phyloP scores from a whole-genome alignment of 2,888 invertebrate species.

The Craniophora ligustri region DNA sequence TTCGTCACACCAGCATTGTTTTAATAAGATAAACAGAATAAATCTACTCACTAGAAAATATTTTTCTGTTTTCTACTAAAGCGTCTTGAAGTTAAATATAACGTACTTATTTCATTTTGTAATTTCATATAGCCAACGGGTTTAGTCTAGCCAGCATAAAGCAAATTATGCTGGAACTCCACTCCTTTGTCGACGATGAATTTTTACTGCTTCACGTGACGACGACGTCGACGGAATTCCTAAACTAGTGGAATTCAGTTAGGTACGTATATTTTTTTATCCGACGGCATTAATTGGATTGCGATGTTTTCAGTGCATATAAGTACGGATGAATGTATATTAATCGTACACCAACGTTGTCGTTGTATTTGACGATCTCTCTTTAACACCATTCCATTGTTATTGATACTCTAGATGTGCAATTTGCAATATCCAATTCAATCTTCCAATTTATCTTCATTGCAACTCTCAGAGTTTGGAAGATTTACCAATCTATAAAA shows the following conservation, averaged over 20 bases:
- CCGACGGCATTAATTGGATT: constrained; percentile 37
- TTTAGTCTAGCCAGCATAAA: constrained; percentile 45
- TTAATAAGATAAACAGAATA: background rate
- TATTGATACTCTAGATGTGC: constrained; percentile 3
- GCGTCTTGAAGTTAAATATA: constrained; percentile 21
- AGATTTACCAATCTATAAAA: background rate
- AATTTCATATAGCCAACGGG: constrained; percentile 35
- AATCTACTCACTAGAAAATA: background rate
- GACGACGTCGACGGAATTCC: constrained; percentile 37
- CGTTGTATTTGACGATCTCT: constrained; percentile 17
- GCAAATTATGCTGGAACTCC: constrained; percentile 43
- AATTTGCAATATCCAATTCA: background rate
- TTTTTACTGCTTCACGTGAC: constrained; percentile 46
- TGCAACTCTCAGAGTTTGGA: background rate
- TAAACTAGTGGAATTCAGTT: constrained; percentile 39
- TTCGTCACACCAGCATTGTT: constrained; percentile 13
- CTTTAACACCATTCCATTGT: constrained; percentile 1
- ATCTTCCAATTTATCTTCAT: background rate
- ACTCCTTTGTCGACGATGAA: constrained; percentile 44
- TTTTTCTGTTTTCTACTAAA: background rate
- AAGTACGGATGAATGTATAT: constrained; percentile 26
- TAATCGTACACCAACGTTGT: constrained; percentile 23
- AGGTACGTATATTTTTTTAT: constrained; percentile 29
- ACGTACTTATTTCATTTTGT: constrained; percentile 43
- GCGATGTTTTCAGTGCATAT: constrained; percentile 16